A percentile compares a stretch with the other conserved stretches of the same genome.
These are phyloP conservation scores for Eurosta solidaginis DNA, from an alignment of 1,140 invertebrate species.

Conservation along the genomic window DNA sequence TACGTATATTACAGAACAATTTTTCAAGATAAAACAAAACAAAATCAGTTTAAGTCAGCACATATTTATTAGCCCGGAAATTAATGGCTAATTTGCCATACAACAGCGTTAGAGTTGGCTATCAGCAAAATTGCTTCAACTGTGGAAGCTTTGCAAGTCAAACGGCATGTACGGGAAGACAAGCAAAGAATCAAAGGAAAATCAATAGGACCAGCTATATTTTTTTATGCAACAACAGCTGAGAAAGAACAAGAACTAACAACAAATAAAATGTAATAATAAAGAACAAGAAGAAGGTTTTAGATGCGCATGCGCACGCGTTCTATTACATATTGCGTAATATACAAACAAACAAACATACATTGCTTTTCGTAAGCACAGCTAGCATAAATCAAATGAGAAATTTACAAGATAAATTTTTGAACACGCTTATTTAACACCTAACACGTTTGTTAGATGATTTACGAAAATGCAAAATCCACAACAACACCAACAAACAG, in stretches of 20 bases:
- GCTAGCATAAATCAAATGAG: conserved; percentile 56
- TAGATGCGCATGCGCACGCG: conserved; percentile 3
- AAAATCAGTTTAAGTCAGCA: neutral
- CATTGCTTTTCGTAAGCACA: conserved; percentile 37
- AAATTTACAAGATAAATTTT: conserved; percentile 59
- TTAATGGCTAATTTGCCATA: neutral
- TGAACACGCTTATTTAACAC: conserved; percentile 59
- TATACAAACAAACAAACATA: conserved; percentile 2
- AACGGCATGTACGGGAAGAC: neutral
- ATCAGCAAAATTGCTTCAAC: neutral
- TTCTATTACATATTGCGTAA: neutral
- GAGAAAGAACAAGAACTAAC: neutral
- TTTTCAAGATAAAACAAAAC: neutral
- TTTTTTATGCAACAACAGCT: neutral
- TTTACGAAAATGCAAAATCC: conserved; percentile 35
- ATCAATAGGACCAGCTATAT: neutral
- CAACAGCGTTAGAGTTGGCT: neutral
- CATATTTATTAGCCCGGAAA: conserved; percentile 4
- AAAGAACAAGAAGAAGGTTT: neutral
- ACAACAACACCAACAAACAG: neutral
- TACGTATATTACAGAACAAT: no score
- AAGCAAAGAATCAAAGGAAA: neutral
- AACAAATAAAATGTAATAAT: neutral
- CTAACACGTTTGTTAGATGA: conserved; percentile 58
- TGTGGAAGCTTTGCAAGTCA: neutral